Evolutionary conservation across 2,888 invertebrate genomes (phyloP), one percentile per base, ranked within the genome.

Genomic region (Octonoba sinensis): DNA sequence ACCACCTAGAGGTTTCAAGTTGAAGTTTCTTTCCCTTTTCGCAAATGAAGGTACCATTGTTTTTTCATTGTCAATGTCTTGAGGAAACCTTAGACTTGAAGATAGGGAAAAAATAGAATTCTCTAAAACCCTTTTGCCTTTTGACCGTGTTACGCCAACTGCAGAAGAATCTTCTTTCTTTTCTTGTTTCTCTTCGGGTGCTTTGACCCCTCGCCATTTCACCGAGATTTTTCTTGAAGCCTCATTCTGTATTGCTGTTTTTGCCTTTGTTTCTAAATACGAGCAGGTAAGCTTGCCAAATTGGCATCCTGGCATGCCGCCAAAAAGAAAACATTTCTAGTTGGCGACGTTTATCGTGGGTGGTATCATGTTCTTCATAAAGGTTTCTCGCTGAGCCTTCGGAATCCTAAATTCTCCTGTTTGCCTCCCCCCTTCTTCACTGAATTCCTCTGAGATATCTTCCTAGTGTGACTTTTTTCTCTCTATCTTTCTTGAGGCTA

Each of bases 191-290:
- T 8, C 22, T 22, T 11, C 69, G 67, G 49, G 79, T 79, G 60
- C 79, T 73, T 79, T 79, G 79, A 79, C 73, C 79, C 62, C 16
- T 56, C 51, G 66, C 57, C 56, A 70, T 71, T 77, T 73, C 62
- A 47, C 44, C 64, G 62, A 64, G 62, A 62, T 64, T 51, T 51
- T 24, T 16, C 15, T 56, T 73, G 27, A 36, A 27, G 18, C 44
- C 47, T 16, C 57, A 24, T 49, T n/a, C 44, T 57, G 71, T 49
- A 64, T 56, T 71, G 36, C 56, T 49, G 49, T 70, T 66, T 70
- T 71, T 70, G 54, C 66, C 60, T 72, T 79, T 81, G 79, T 79
- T 81, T 60, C 73, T 81, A 81, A 69, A 73, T 73, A 22, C 49
- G 73, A 79, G 59, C 22, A 11, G 8, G 36, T 47, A 27, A n/a